These are phyloP conservation scores for Megaceryle maxima DNA, from an alignment of 2,113 vertebrate species.

Conservation along the genomic window DNA sequence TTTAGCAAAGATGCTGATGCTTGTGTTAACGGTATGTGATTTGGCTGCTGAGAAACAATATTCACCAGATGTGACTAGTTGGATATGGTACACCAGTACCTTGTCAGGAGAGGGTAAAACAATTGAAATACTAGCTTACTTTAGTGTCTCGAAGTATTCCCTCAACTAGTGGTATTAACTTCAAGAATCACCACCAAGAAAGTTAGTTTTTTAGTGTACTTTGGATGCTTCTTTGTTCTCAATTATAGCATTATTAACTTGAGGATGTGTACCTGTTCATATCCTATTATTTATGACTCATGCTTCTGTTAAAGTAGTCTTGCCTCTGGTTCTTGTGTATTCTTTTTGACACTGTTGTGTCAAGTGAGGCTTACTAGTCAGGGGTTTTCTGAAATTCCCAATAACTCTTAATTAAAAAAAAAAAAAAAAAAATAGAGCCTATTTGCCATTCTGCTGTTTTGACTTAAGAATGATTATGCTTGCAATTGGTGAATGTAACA, in stretches of 20 bases:
- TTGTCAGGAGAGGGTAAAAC: not conserved
- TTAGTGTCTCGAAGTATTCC: not conserved
- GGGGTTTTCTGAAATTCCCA: not conserved
- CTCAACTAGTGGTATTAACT: not conserved
- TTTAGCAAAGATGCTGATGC: not conserved
- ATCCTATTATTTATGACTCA: not conserved
- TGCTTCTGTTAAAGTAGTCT: not conserved
- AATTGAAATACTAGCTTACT: not conserved
- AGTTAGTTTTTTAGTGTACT: not conserved
- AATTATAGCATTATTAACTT: not conserved
- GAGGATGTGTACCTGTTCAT: not conserved
- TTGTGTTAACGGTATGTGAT: not conserved
- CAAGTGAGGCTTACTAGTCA: not conserved
- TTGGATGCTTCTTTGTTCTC: not conserved
- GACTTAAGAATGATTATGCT: not conserved
- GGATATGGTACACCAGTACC: not conserved
- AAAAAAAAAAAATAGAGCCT: not conserved
- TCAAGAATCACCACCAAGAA: not conserved
- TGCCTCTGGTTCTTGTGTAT: not conserved
- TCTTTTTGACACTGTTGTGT: not conserved
- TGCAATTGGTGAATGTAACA: not conserved
- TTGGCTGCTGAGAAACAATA: not conserved
- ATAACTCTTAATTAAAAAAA: not conserved
- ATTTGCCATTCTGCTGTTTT: not conserved
- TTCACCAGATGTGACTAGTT: not conserved